These are phyloP conservation scores for Diaperis boleti DNA, from an alignment of 2,888 invertebrate species.

Conservation along the genomic window DNA sequence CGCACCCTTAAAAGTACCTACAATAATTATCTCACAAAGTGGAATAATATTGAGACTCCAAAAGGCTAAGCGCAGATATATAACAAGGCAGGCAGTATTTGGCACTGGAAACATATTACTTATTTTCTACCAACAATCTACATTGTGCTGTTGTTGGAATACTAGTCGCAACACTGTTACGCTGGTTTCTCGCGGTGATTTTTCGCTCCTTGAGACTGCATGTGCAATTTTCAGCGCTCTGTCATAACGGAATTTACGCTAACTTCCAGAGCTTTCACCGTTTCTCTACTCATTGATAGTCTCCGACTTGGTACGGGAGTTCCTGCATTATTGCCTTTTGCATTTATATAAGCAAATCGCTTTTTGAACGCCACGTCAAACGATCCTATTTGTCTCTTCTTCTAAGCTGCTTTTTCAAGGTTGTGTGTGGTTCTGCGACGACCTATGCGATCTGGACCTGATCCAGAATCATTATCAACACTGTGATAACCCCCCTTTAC, in stretches of 20 bases:
- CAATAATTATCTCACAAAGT: too few relatives aligned
- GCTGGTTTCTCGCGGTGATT: conserved; percentile 82
- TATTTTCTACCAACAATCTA: too few relatives aligned
- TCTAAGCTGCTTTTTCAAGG: conserved; percentile 89
- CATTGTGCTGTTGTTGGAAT: conserved; percentile 77
- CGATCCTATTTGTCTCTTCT: conserved; percentile 92
- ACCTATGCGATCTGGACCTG: conserved; percentile 87
- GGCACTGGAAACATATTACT: too few relatives aligned
- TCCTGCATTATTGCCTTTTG: conserved; percentile 72
- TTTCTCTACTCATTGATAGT: conserved; percentile 87
- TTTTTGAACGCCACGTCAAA: conserved; percentile 97
- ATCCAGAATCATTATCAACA: conserved; percentile 90
- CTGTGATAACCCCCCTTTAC: too few relatives aligned
- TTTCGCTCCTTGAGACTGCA: conserved; percentile 90
- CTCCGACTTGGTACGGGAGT: conserved; percentile 86
- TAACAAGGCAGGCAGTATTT: too few relatives aligned
- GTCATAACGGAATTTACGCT: conserved; percentile 91
- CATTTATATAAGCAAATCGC: conserved; percentile 88
- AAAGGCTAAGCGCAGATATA: too few relatives aligned
- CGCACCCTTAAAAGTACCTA: too few relatives aligned
- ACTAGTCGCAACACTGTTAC: conserved; percentile 82
- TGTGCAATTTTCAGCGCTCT: conserved; percentile 86
- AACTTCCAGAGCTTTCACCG: conserved; percentile 88
- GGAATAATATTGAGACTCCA: too few relatives aligned
- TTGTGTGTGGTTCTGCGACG: conserved; percentile 92